Evolutionary conservation across 2,113 vertebrate species (phyloP).

Genomic region (Pagrus major): DNA sequence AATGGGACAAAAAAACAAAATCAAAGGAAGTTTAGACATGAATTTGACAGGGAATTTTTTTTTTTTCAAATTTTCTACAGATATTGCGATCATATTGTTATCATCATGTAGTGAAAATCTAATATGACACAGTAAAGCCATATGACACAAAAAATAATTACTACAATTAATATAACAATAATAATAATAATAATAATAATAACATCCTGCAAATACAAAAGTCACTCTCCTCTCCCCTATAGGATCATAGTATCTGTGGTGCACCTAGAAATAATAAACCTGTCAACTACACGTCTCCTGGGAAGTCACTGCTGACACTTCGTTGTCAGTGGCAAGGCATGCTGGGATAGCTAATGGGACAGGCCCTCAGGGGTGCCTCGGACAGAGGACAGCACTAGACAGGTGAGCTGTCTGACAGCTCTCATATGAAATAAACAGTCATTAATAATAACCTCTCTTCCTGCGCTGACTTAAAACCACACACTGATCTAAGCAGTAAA

Average conservation of each 20-base stretch:
- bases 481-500: background rate
- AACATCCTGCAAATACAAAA: background rate
- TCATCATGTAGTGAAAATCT: too few relatives aligned
- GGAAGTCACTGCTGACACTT: constrained; percentile 50
- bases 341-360: constrained; percentile 58
- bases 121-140: background rate
- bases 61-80: too few relatives aligned
- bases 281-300: constrained; percentile 53
- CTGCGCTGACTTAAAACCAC: background rate
- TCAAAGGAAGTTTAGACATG: too few relatives aligned
- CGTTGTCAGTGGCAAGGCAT: constrained; percentile 54
- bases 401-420: constrained; percentile 39
- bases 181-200: background rate
- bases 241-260: background rate
- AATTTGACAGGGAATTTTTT: too few relatives aligned
- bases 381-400: constrained; percentile 34
- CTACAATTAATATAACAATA: background rate
- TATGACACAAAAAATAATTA: background rate
- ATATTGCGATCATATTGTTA: too few relatives aligned
- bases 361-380: constrained; percentile 25
- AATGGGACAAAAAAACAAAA: too few relatives aligned
- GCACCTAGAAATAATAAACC: constrained; percentile 63
- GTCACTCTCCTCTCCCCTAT: background rate
- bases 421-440: constrained; percentile 6
- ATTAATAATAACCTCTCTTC: background rate